Base-by-base conservation (phyloP, 53 echinoderm and acorn worm species). In the Arbacia lixula region DNA sequence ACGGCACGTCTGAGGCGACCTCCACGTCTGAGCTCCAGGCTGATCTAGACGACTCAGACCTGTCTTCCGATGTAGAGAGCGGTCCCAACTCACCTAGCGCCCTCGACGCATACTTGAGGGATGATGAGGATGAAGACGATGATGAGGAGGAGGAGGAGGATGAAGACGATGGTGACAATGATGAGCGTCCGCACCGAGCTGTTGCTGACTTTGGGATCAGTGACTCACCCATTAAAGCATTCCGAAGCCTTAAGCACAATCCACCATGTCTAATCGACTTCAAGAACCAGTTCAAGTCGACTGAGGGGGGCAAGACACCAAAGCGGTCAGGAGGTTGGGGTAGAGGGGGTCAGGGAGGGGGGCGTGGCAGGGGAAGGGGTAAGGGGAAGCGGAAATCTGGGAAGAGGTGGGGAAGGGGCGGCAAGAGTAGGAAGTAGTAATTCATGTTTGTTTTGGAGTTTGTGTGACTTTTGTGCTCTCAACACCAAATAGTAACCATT, bases 271-370 rank as follows among this genome's bases (percentile, higher is more conserved):
- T 93, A 21, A 89, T 96, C 20, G 93, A 96, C 73, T 96, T 93
- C 66, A 85, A 93, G 74, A 96, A 96, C 50, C 96, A 93, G 83
- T 96, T 96, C 73, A 93, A 89, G 58, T 69, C 62, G 4, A 57
- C 83, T n/a, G 33, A 33, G 22, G 24, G 54, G 41, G 85, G 71
- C 1, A 83, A 74, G 64, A 78, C 65, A 30, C 82, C 82, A 20
- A 64, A 6, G 43, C 37, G 33, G 22, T 41, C 20, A 9, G 17
- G 30, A 8, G 34, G 64, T 10, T 46, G 50, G n/a, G 65, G 82
- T 43, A 33, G 29, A 3, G 34, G 11, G 43, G 82, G 63, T 19
- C 27, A 27, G 62, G 63, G 64, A 21, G 14, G 57, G 5, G 79
- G 60, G 30, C 22, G 61, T 6, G 79, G 49, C 4, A 64, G 64